Percentiles rank a stretch among this genome's conserved stretches.
Conservation (phyloP, 2,888 invertebrate genomes). For the Himalopsyche japonica region DNA sequence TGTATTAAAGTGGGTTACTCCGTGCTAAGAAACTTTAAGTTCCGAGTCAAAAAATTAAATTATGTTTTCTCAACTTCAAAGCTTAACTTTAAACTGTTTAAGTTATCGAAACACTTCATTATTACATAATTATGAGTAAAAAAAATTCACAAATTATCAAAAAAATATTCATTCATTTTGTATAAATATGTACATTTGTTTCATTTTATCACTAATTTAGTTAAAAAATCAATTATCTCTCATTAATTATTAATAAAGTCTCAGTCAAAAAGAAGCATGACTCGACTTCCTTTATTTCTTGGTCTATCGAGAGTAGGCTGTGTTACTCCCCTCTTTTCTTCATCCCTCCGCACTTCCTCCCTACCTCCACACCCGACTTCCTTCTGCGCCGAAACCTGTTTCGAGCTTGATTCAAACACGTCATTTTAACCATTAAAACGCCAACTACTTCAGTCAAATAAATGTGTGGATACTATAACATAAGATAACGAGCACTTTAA, state of each 20-base stretch:
- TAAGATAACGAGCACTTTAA: not conserved
- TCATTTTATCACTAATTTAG: too few species aligned
- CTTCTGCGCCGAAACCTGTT: not conserved
- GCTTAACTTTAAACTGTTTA: too few species aligned
- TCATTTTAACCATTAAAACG: not conserved
- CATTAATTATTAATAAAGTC: not conserved
- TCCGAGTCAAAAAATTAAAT: too few species aligned
- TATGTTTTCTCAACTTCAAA: too few species aligned
- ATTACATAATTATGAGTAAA: too few species aligned
- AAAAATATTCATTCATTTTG: too few species aligned
- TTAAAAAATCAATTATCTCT: not conserved
- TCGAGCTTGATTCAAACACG: not conserved
- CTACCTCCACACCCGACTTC: not conserved
- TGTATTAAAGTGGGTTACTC: too few species aligned
- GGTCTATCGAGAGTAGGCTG: not conserved
- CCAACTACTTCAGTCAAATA: not conserved
- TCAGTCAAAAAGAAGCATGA: not conserved
- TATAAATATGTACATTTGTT: too few species aligned
- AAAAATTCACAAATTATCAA: too few species aligned
- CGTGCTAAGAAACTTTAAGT: too few species aligned
- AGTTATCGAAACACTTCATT: too few species aligned
- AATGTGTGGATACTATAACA: not conserved
- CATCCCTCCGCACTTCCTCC: not conserved
- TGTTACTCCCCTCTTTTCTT: not conserved
- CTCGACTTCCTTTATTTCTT: conserved; percentile 8